Conservation (phyloP, 2,113 vertebrate genomes). For the Aleadryas rufinucha region DNA sequence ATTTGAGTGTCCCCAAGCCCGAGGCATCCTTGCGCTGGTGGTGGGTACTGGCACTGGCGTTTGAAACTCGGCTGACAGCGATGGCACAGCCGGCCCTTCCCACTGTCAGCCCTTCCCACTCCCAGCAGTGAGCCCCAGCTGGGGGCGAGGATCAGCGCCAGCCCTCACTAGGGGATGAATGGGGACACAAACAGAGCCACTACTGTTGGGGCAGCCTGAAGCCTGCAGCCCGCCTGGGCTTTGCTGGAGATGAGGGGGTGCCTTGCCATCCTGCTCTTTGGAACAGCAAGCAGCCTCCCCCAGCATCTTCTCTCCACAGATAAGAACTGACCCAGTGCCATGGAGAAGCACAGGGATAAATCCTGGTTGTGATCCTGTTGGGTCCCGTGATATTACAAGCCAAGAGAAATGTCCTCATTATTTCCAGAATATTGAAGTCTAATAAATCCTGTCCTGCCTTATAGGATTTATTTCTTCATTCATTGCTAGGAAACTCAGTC, state of each 20-base stretch:
- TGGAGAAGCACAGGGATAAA: not conserved
- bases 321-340: not conserved
- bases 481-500: constrained; percentile 47
- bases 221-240: not conserved
- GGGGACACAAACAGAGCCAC: not conserved
- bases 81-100: not conserved
- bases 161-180: not conserved
- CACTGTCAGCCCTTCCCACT: not conserved
- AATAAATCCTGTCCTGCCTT: constrained; percentile 59
- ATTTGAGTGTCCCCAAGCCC: not conserved
- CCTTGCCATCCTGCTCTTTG: not conserved
- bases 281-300: not conserved
- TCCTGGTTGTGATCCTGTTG: constrained; percentile 40
- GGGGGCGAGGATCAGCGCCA: not conserved
- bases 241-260: not conserved
- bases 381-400: constrained; percentile 40
- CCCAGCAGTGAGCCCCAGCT: not conserved
- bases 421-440: constrained; percentile 59
- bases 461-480: constrained; percentile 54
- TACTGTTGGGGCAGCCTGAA: not conserved
- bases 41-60: not conserved
- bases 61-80: not conserved
- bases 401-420: constrained; percentile 58
- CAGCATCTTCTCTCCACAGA: not conserved
- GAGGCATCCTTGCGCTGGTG: accelerated